These are phyloP conservation scores for Alsophila aescularia DNA, from an alignment of 2,888 invertebrate genomes.

Conservation along the genomic window DNA sequence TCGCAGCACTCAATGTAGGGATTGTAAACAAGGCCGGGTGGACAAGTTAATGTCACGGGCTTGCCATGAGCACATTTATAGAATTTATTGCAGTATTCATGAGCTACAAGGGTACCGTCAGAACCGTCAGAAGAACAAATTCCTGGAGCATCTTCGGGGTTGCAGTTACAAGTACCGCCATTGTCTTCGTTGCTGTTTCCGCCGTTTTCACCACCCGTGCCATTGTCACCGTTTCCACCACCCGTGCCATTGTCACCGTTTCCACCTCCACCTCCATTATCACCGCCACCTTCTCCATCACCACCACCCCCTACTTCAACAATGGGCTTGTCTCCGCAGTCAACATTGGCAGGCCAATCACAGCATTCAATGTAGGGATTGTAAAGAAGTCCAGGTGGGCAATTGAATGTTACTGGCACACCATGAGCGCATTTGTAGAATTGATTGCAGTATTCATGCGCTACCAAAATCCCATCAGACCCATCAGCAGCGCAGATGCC, in stretches of 20 bases:
- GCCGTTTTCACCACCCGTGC: conserved; percentile 2
- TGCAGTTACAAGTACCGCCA: conserved; percentile 41
- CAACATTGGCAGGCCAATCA: conserved; percentile 45
- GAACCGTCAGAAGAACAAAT: conserved; percentile 44
- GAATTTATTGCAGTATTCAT: conserved; percentile 53
- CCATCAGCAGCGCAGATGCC: conserved; percentile 43
- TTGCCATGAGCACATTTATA: conserved; percentile 46
- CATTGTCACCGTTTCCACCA: conserved; percentile 3
- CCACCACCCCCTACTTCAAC: conserved; percentile 18
- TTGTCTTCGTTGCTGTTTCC: conserved; percentile 4
- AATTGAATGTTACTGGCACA: conserved; percentile 31
- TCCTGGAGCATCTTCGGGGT: conserved; percentile 43
- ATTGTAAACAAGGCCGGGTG: conserved; percentile 40
- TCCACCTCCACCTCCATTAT: conserved; percentile 10
- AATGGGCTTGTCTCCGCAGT: conserved; percentile 40
- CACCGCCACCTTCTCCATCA: too few relatives aligned
- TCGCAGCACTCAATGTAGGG: conserved; percentile 45
- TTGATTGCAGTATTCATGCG: conserved; percentile 54
- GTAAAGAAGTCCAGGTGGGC: conserved; percentile 36
- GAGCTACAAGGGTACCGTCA: conserved; percentile 44
- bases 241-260: conserved; percentile 7
- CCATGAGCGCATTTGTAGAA: conserved; percentile 42
- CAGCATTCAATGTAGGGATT: conserved; percentile 41
- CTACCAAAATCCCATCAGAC: conserved; percentile 48
- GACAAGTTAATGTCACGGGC: conserved; percentile 41